Conservation (phyloP, 2,888 invertebrate genomes). For the Syrphus vitripennis region DNA sequence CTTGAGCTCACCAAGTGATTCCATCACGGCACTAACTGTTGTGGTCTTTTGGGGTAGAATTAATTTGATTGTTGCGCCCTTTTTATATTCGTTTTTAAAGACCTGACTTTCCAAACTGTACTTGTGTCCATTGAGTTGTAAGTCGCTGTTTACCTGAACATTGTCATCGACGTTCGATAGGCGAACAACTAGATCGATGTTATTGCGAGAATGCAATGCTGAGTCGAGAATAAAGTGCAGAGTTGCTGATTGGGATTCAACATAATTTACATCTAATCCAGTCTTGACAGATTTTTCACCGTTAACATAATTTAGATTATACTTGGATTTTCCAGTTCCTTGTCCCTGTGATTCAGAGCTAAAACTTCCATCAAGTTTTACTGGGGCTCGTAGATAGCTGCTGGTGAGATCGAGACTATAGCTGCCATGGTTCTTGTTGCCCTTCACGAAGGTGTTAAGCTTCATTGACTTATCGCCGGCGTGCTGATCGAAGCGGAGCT, state of each 20-base stretch:
- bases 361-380: constrained; percentile 76
- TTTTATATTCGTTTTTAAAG: constrained; percentile 83
- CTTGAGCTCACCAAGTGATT: constrained; percentile 82
- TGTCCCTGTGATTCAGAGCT: constrained; percentile 74
- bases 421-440: constrained; percentile 74
- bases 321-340: constrained; percentile 73
- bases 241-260: constrained; percentile 79
- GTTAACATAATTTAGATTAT: constrained; percentile 75
- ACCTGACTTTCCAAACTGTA: constrained; percentile 83
- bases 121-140: constrained; percentile 84
- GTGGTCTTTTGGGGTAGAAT: constrained; percentile 82
- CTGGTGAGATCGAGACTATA: constrained; percentile 74
- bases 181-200: constrained; percentile 81
- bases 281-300: constrained; percentile 80
- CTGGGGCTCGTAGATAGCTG: constrained; percentile 73
- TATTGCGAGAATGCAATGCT: constrained; percentile 82
- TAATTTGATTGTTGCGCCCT: constrained; percentile 83
- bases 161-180: constrained; percentile 78
- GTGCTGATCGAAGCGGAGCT: constrained; percentile 72
- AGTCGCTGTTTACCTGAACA: constrained; percentile 78
- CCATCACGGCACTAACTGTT: constrained; percentile 76
- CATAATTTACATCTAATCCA: constrained; percentile 76
- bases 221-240: constrained; percentile 81
- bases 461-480: constrained; percentile 72
- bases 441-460: constrained; percentile 73